Conservation (phyloP, 2,113 vertebrate species). For the Axis porcinus region DNA sequence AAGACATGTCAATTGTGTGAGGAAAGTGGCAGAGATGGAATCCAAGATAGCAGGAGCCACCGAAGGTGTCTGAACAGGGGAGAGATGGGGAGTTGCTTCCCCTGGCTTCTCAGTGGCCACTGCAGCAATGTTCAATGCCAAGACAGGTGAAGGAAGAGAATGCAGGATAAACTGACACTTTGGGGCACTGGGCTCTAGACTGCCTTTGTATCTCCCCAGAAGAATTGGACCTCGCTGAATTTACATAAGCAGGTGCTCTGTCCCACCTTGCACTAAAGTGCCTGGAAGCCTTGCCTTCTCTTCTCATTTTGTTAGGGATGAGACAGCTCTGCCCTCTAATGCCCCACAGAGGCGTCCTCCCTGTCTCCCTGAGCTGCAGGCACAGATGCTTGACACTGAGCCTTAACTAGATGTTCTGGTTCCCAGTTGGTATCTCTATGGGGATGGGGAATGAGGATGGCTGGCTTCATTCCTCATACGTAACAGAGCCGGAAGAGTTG, state of each 20-base stretch:
- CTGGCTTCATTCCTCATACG: not conserved
- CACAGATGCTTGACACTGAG: not conserved
- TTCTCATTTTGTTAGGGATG: not conserved
- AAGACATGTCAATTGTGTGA: not conserved
- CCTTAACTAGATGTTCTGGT: not conserved
- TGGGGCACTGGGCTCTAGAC: not conserved
- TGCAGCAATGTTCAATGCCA: not conserved
- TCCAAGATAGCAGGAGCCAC: not conserved
- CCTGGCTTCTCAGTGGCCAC: not conserved
- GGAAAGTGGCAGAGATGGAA: not conserved
- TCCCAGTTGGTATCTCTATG: conserved; percentile 12
- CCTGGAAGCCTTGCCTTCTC: not conserved
- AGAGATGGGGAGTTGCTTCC: not conserved
- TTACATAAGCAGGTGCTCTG: not conserved
- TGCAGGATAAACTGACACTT: not conserved
- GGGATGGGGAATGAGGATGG: not conserved
- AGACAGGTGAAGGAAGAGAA: not conserved
- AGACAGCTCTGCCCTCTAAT: not conserved
- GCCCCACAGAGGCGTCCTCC: not conserved
- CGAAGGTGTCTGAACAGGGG: not conserved
- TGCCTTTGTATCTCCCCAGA: not conserved
- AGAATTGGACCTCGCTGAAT: not conserved
- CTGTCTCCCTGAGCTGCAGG: not conserved
- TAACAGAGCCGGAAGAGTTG: conserved; percentile 58
- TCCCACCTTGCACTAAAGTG: not conserved